A percentile compares a stretch with the other conserved stretches of the same genome.
phyloP scores from a whole-genome alignment of 2,797 vertebrate genomes.

The Hemitrygon akajei region DNA sequence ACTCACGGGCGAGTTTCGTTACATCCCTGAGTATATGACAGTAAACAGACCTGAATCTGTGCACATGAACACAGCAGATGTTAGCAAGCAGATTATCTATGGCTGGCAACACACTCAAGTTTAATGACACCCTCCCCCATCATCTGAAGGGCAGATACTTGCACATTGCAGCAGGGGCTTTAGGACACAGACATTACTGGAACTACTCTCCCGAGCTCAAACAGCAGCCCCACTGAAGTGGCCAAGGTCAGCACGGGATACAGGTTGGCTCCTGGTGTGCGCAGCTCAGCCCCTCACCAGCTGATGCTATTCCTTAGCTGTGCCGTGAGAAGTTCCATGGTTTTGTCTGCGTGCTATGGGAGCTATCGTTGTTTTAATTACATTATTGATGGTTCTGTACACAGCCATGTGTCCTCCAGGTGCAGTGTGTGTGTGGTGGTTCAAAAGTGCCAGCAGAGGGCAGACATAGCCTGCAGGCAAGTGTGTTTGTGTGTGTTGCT shows the following conservation, averaged over 20 bases:
- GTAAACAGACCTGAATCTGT: no score
- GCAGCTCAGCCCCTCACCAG: neutral
- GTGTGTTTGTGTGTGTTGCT: neutral
- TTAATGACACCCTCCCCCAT: no score
- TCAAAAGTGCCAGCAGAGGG: slow-evolving; percentile 22
- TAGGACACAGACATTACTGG: neutral
- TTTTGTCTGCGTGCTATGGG: neutral
- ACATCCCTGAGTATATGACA: no score
- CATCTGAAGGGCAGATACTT: neutral
- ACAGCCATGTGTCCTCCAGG: neutral
- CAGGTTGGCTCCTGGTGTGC: neutral
- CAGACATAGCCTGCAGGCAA: slow-evolving; percentile 19
- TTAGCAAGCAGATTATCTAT: neutral
- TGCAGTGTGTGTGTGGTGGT: neutral
- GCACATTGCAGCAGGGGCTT: neutral
- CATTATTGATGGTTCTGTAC: neutral
- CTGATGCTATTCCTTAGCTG: neutral
- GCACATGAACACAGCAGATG: neutral
- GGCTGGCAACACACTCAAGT: neutral
- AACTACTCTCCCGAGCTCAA: neutral
- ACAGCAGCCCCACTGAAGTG: neutral
- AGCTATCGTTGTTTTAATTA: neutral
- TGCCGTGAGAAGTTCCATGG: neutral
- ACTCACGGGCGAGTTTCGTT: no score
- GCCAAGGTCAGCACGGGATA: neutral